Evolutionary conservation across 2,888 invertebrate species (phyloP).

Genomic region (Odontothrips loti): DNA sequence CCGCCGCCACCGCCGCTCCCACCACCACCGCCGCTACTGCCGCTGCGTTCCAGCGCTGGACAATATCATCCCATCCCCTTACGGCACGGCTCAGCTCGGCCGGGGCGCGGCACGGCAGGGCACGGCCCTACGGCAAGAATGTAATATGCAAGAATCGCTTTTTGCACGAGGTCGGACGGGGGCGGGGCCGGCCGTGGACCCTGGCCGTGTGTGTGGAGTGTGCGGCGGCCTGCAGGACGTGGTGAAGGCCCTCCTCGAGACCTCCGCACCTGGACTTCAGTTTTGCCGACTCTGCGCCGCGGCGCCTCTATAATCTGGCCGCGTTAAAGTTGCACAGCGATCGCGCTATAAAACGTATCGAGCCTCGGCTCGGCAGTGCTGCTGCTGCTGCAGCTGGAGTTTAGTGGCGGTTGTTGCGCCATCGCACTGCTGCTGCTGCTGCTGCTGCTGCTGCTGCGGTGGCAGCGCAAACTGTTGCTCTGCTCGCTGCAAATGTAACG

Average conservation of each 20-base stretch:
- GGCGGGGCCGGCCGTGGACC: neutral
- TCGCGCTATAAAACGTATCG: too few relatives aligned
- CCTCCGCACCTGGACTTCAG: too few relatives aligned
- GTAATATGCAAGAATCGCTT: slow-evolving; percentile 26
- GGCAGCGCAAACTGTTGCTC: neutral
- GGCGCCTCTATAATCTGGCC: neutral
- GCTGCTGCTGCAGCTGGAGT: neutral
- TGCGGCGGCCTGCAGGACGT: too few relatives aligned
- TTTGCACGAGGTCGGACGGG: neutral
- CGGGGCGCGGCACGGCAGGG: too few relatives aligned
- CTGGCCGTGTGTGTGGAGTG: too few relatives aligned
- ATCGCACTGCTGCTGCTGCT: neutral
- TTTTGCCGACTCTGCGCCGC: neutral
- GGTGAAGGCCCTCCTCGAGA: too few relatives aligned
- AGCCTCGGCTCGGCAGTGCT: neutral
- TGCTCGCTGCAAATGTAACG: neutral
- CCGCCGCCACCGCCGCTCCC: neutral
- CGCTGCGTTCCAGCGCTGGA: slow-evolving; percentile 10
- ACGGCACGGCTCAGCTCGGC: too few relatives aligned
- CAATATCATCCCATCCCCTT: slow-evolving; percentile 13
- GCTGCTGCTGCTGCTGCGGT: neutral
- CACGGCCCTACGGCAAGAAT: slow-evolving; percentile 6
- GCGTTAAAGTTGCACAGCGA: neutral
- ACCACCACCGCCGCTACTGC: too few relatives aligned
- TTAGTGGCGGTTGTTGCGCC: neutral